Evolutionary conservation across 1,140 invertebrate genomes (phyloP).

Genomic region (Trachelipus rathkii): DNA sequence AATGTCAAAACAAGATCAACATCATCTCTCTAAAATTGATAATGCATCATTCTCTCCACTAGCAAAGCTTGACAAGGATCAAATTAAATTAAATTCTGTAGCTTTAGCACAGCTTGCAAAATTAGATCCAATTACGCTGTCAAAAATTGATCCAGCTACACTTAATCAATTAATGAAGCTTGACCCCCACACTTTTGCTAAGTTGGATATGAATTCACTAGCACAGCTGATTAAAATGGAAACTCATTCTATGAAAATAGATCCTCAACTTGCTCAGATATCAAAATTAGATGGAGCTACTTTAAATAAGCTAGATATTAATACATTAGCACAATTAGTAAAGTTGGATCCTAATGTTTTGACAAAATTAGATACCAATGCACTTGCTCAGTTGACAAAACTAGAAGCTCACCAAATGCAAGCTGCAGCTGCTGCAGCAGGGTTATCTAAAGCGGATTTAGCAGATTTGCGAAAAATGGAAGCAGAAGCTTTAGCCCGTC

Average conservation of each 20-base stretch:
- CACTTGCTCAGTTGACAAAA: conserved; percentile 41
- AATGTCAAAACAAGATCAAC: conserved; percentile 35
- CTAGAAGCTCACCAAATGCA: conserved; percentile 44
- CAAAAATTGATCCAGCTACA: conserved; percentile 28
- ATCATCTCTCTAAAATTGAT: conserved; percentile 36
- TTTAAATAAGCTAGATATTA: conserved; percentile 40
- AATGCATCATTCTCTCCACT: conserved; percentile 29
- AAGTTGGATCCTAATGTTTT: conserved; percentile 41
- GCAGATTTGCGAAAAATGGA: conserved; percentile 42
- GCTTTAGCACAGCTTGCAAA: conserved; percentile 39
- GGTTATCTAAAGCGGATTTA: conserved; percentile 42
- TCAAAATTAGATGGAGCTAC: conserved; percentile 41
- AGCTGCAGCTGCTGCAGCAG: conserved; percentile 42
- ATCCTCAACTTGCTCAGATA: conserved; percentile 41
- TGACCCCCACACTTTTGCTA: conserved; percentile 33
- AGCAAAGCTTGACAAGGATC: conserved; percentile 39
- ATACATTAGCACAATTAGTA: conserved; percentile 41
- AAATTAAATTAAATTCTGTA: conserved; percentile 39
- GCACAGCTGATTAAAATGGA: conserved; percentile 43
- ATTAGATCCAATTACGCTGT: conserved; percentile 31
- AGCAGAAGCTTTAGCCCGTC: conserved; percentile 40
- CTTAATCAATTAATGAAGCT: conserved; percentile 39
- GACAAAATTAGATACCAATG: conserved; percentile 38
- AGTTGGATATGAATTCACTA: conserved; percentile 36
- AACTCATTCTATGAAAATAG: conserved; percentile 40